These are phyloP conservation scores for Setophaga coronata DNA, from an alignment of 2,113 vertebrate genomes.

Conservation along the genomic window DNA sequence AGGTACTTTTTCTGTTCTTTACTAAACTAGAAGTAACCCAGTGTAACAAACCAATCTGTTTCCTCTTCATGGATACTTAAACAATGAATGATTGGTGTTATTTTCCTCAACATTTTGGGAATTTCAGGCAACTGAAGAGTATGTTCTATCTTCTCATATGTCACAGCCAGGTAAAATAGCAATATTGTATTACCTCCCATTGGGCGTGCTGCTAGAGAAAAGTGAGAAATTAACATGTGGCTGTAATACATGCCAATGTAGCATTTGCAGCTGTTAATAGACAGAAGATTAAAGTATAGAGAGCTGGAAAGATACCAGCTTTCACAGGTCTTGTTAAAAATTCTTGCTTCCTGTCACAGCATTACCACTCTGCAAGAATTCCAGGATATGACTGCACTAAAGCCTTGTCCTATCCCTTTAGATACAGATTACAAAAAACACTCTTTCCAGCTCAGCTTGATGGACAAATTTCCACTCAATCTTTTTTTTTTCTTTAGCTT, in stretches of 20 bases:
- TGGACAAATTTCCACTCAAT: background rate
- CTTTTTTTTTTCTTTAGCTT: constrained; percentile 12
- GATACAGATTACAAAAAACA: background rate
- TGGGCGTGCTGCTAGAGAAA: background rate
- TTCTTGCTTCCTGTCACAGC: constrained; percentile 25
- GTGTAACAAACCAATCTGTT: constrained; percentile 44
- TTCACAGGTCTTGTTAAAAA: constrained; percentile 36
- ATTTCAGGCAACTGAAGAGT: constrained; percentile 4
- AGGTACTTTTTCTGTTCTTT: background rate
- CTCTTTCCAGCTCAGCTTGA: background rate
- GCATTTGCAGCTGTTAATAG: background rate
- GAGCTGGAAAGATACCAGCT: constrained; percentile 6
- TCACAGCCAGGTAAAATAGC: constrained; percentile 24
- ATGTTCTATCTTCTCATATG: constrained; percentile 38
- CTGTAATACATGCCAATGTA: background rate
- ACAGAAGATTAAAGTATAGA: constrained; percentile 18
- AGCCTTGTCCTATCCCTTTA: background rate
- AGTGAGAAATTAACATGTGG: constrained; percentile 45
- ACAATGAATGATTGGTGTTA: constrained; percentile 47
- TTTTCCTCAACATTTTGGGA: constrained; percentile 10
- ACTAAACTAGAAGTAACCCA: constrained; percentile 34
- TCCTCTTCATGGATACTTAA: constrained; percentile 15
- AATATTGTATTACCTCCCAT: background rate
- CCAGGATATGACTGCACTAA: background rate
- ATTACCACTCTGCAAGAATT: background rate